These are phyloP conservation scores for Leptestheria dahalacensis DNA, from an alignment of 1,140 invertebrate species.

Conservation along the genomic window DNA sequence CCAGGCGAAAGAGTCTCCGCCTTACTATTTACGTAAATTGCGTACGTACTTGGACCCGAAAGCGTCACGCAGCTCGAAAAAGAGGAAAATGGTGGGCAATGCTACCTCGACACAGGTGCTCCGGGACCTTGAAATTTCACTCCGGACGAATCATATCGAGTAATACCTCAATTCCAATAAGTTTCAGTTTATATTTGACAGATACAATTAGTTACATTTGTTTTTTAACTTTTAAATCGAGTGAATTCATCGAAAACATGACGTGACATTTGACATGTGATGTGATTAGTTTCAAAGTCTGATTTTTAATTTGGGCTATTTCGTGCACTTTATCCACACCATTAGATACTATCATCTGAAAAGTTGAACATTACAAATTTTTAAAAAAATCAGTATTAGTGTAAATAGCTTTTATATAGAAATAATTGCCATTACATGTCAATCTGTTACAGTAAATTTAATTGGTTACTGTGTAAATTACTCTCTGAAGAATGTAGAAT, in stretches of 20 bases:
- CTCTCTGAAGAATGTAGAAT: neutral
- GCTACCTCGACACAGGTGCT: conserved; percentile 96
- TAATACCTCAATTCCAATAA: conserved; percentile 34
- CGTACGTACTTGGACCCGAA: conserved; percentile 89
- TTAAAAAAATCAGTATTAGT: too few relatives aligned
- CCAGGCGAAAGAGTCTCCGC: conserved; percentile 88
- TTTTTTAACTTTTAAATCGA: neutral
- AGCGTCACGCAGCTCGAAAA: conserved; percentile 86
- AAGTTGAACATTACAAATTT: too few relatives aligned
- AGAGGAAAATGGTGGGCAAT: conserved; percentile 90
- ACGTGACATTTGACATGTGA: too few relatives aligned
- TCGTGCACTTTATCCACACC: too few relatives aligned
- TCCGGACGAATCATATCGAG: conserved; percentile 98
- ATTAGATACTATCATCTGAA: too few relatives aligned
- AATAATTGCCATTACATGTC: too few relatives aligned
- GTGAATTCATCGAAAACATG: too few relatives aligned
- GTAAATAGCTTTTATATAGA: too few relatives aligned
- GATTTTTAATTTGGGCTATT: too few relatives aligned
- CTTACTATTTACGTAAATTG: conserved; percentile 84
- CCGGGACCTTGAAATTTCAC: conserved; percentile 92
- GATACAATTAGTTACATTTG: neutral
- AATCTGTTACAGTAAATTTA: too few relatives aligned
- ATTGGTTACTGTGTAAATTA: neutral
- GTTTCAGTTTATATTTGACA: neutral
- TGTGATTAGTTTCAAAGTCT: too few relatives aligned